A percentile compares a stretch with the other conserved stretches of the same genome.
These are phyloP conservation scores for Catharus fuscescens DNA, from an alignment of 2,113 vertebrate genomes.

Conservation along the genomic window DNA sequence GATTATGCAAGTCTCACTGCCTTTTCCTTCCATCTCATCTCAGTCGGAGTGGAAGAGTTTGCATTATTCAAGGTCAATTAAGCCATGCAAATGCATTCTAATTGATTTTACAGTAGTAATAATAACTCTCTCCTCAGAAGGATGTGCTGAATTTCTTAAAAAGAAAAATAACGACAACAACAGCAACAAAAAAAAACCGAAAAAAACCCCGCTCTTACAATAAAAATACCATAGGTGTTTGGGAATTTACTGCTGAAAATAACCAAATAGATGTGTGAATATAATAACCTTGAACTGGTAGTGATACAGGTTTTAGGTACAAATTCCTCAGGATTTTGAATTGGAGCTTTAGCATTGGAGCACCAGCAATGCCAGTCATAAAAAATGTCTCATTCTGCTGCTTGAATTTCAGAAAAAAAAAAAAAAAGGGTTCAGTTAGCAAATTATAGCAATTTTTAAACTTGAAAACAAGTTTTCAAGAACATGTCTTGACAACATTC, in stretches of 20 bases:
- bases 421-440: not conserved
- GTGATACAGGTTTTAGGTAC: not conserved
- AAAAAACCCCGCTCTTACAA: not conserved
- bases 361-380: not conserved
- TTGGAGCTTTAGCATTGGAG: not conserved
- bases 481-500: not conserved
- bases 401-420: not conserved
- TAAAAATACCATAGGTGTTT: not conserved
- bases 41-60: not conserved
- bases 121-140: not conserved
- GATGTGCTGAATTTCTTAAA: not conserved
- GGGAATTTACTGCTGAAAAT: not conserved
- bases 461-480: not conserved
- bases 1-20: conserved; percentile 27
- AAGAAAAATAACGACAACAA: not conserved
- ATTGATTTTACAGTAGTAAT: conserved; percentile 44
- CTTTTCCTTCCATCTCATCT: conserved; percentile 19
- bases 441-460: not conserved
- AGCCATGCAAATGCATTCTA: conserved; percentile 53
- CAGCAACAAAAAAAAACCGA: not conserved
- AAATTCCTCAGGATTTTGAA: not conserved
- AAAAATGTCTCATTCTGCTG: not conserved
- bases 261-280: not conserved
- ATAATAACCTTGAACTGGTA: not conserved
- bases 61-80: conserved; percentile 61